A percentile compares a stretch with the other conserved stretches of the same genome.
These are phyloP conservation scores for Cheiracanthium punctorium DNA, from an alignment of 2,888 invertebrate genomes.

Conservation along the genomic window DNA sequence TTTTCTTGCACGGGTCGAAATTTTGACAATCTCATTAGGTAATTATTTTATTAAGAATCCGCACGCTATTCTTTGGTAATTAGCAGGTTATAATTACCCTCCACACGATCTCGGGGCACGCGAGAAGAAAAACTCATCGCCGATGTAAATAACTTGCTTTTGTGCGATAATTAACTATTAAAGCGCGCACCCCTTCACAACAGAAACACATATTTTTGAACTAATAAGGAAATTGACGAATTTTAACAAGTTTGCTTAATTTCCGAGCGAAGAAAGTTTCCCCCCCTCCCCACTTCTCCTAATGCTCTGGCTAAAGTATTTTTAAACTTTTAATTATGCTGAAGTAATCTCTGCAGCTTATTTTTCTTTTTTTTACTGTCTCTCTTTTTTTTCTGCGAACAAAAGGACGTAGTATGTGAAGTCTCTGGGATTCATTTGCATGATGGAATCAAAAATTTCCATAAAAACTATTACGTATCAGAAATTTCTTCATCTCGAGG, in stretches of 20 bases:
- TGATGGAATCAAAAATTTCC: too few species aligned
- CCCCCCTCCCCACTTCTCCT: too few species aligned
- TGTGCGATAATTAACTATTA: conserved; percentile 59
- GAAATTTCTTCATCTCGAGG: too few species aligned
- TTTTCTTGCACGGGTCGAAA: conserved; percentile 50
- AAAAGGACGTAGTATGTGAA: too few species aligned
- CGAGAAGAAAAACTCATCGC: conserved; percentile 52
- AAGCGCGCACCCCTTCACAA: neutral
- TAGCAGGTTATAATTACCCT: conserved; percentile 61
- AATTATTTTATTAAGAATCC: conserved; percentile 61
- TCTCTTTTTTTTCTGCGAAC: too few species aligned
- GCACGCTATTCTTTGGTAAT: conserved; percentile 64
- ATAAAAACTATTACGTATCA: too few species aligned
- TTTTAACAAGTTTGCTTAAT: neutral
- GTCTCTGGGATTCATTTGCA: too few species aligned
- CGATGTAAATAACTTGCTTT: conserved; percentile 52
- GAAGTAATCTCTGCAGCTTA: too few species aligned
- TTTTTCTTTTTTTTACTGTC: too few species aligned
- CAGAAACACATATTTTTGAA: neutral
- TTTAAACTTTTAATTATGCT: too few species aligned
- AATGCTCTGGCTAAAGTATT: too few species aligned
- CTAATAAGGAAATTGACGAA: neutral
- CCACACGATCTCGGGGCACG: conserved; percentile 53
- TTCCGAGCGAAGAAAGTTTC: too few species aligned
- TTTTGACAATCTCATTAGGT: conserved; percentile 64